Conservation (phyloP, 2,888 invertebrate species). For the Dione vanillae region DNA sequence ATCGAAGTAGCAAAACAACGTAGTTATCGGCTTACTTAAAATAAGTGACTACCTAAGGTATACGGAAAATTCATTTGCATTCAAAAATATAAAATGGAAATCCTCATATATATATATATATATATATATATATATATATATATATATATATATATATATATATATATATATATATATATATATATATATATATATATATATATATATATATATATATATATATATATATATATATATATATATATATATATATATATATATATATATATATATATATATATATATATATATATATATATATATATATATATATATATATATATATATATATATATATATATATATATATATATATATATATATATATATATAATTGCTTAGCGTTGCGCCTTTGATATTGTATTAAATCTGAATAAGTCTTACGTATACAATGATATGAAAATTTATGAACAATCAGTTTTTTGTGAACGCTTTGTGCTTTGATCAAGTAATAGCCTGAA, state of each 20-base stretch:
- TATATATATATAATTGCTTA: neutral
- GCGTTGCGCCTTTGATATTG: neutral
- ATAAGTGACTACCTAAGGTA: slow-evolving; percentile 40
- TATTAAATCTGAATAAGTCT: neutral
- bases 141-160: too few relatives aligned
- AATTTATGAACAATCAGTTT: slow-evolving; percentile 50
- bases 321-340: too few relatives aligned
- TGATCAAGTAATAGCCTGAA: slow-evolving; percentile 64
- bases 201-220: too few relatives aligned
- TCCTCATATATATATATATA: too few relatives aligned
- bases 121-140: too few relatives aligned
- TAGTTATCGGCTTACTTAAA: slow-evolving; percentile 47
- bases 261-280: too few relatives aligned
- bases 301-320: too few relatives aligned
- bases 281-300: too few relatives aligned
- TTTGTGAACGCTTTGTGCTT: slow-evolving; percentile 53
- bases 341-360: too few relatives aligned
- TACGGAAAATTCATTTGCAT: neutral
- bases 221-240: too few relatives aligned
- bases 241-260: neutral
- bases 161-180: too few relatives aligned
- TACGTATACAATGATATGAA: slow-evolving; percentile 40
- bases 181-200: too few relatives aligned
- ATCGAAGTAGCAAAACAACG: slow-evolving; percentile 49
- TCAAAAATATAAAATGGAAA: neutral